These are phyloP conservation scores for Aphaenogaster ashmeadi DNA, from an alignment of 1,140 invertebrate genomes.

Conservation along the genomic window DNA sequence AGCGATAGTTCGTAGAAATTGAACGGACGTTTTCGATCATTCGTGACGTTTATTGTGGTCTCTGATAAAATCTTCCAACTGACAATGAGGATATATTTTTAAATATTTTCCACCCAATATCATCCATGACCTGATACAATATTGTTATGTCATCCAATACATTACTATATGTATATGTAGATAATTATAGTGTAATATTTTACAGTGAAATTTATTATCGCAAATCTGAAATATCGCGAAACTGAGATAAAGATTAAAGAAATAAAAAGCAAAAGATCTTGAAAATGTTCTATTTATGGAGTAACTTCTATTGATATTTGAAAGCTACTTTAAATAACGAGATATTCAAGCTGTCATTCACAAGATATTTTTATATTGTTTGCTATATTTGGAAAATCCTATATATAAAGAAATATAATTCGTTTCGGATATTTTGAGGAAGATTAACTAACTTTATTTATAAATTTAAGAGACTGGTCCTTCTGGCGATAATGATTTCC, in stretches of 20 bases:
- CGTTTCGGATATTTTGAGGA: neutral
- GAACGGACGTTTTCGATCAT: neutral
- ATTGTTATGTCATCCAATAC: neutral
- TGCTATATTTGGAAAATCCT: neutral
- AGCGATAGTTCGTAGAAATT: conserved; percentile 2
- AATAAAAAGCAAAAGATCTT: neutral
- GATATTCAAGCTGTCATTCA: neutral
- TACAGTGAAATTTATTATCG: neutral
- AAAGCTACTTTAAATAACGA: neutral
- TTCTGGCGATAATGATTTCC: conserved; percentile 35
- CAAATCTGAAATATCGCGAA: neutral
- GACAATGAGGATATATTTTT: neutral
- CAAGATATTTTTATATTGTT: neutral
- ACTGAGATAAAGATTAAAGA: neutral
- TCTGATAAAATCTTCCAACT: conserved; percentile 6
- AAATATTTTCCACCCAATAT: neutral
- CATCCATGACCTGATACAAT: neutral
- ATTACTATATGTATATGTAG: neutral
- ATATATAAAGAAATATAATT: neutral
- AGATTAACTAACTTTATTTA: neutral
- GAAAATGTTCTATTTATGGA: neutral
- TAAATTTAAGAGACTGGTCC: neutral
- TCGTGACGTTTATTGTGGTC: neutral
- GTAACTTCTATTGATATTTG: neutral
- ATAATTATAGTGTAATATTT: neutral